phyloP scores from a whole-genome alignment of 2,113 vertebrate genomes.

The Centropristis striata region DNA sequence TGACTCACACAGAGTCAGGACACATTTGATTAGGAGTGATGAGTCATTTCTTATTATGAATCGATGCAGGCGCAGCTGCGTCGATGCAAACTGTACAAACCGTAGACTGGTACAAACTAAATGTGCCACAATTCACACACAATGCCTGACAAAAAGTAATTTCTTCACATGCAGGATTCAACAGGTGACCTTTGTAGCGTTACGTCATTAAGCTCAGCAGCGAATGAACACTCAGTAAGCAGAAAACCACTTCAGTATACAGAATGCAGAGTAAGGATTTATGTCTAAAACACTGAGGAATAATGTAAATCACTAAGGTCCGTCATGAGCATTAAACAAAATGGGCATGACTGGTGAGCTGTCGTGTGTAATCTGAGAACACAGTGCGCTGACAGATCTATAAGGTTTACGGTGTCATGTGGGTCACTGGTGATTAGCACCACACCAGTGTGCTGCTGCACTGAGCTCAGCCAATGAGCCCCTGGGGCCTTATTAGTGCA shows the following conservation, averaged over 20 bases:
- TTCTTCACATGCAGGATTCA: constrained; percentile 24
- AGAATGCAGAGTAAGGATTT: not conserved
- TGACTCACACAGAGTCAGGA: constrained; percentile 50
- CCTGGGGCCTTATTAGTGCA: constrained; percentile 72
- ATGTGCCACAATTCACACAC: constrained; percentile 30
- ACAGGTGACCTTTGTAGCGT: constrained; percentile 37
- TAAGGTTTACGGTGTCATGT: constrained; percentile 64
- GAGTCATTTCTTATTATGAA: constrained; percentile 72
- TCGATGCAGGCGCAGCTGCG: constrained; percentile 50
- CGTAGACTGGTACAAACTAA: not conserved
- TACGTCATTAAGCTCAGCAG: constrained; percentile 15
- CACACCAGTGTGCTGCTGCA: constrained; percentile 38
- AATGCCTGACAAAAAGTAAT: not conserved
- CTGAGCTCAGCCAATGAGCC: constrained; percentile 67
- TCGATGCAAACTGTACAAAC: constrained; percentile 21
- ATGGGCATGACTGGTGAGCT: constrained; percentile 19
- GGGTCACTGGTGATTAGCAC: constrained; percentile 70
- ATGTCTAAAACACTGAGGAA: not conserved
- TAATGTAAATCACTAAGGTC: not conserved
- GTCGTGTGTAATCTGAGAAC: constrained; percentile 50
- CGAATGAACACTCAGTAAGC: not conserved
- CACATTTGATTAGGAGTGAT: constrained; percentile 51
- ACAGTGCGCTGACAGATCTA: constrained; percentile 57
- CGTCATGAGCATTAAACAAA: constrained; percentile 28
- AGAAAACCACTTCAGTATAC: not conserved